Evolutionary conservation across 64 coral and sea anemone species (phyloP), one percentile per base, ranked within the genome.

Genomic region (Astreopora myriophthalma): DNA sequence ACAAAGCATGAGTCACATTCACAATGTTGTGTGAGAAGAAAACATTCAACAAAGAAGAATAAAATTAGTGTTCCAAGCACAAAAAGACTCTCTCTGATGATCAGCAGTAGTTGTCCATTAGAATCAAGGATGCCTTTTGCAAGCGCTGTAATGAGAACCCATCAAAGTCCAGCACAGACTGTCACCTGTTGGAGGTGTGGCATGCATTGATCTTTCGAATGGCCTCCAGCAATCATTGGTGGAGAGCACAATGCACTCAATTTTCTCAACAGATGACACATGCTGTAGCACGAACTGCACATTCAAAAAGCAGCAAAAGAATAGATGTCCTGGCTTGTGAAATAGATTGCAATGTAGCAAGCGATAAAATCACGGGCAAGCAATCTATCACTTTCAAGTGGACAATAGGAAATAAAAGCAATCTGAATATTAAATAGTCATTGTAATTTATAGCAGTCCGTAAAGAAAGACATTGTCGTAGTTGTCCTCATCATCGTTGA

Each of bases 101-200:
- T 42, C 90, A 92, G 90, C 90, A 86, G 90, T 74, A 62, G 80
- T 78, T 89, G 77, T 70, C 49, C 34, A 64, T 65, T 46, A 85
- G 80, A 92, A 84, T 86, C 80, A 92, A 85, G 75, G 77, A 64
- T 31, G 80, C 70, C 42, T 89, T 77, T 84, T 73, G 89, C 89
- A 73, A 91, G 76, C 70, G 66, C 64, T 3, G 57, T 82, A 36
- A 24, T 64, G 40, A 63, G 48, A 75, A 52, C 80, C 28, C 48
- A 69, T 69, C 58, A 84, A 58, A 84, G 76, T 80, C 29, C 31
- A 49, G 79, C 24, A 29, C 67, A 33, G 30, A 46, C 3, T 55
- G 24, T 92, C 90, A 92, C 90, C 90, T 92, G 90, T 46, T 31
- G 63, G 62, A 37, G 89, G 76, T 37, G 89, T 83, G 89, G 40